phyloP scores from a whole-genome alignment of 2,888 invertebrate genomes.

The Drosophila algonquin region DNA sequence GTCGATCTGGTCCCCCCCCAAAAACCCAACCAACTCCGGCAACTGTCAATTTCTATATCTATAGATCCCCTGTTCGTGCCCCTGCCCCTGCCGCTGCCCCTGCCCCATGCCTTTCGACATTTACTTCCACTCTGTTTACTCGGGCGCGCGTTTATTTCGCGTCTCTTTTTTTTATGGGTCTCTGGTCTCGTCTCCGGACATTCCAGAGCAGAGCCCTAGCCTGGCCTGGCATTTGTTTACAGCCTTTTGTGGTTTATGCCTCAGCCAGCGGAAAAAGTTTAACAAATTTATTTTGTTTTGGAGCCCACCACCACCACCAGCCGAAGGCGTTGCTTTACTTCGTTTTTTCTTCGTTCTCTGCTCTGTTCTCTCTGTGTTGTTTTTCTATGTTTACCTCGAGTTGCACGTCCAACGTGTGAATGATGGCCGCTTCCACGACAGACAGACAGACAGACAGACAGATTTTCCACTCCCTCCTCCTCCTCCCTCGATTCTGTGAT shows the following conservation, averaged over 20 bases:
- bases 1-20: background rate
- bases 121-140: slow-evolving; percentile 64
- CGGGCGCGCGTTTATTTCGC: slow-evolving; percentile 35
- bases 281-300: slow-evolving; percentile 64
- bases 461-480: too few species aligned
- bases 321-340: slow-evolving; percentile 18
- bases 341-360: slow-evolving; percentile 21
- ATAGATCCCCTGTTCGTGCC: slow-evolving; percentile 29
- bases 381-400: slow-evolving; percentile 52
- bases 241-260: slow-evolving; percentile 62
- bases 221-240: slow-evolving; percentile 64
- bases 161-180: slow-evolving; percentile 11
- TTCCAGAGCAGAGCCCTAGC: background rate
- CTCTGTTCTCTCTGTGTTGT: slow-evolving; percentile 2
- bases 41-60: slow-evolving; percentile 64
- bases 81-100: background rate
- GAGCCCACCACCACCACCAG: slow-evolving; percentile 8
- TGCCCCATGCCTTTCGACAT: slow-evolving; percentile 46
- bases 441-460: too few species aligned
- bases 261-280: slow-evolving; percentile 53
- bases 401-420: slow-evolving; percentile 59
- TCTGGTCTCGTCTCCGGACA: slow-evolving; percentile 12
- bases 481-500: background rate
- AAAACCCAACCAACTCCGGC: background rate
- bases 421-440: slow-evolving; percentile 46